Base-by-base conservation (phyloP, 1,140 invertebrate genomes). In the Meloidogyne hapla region DNA sequence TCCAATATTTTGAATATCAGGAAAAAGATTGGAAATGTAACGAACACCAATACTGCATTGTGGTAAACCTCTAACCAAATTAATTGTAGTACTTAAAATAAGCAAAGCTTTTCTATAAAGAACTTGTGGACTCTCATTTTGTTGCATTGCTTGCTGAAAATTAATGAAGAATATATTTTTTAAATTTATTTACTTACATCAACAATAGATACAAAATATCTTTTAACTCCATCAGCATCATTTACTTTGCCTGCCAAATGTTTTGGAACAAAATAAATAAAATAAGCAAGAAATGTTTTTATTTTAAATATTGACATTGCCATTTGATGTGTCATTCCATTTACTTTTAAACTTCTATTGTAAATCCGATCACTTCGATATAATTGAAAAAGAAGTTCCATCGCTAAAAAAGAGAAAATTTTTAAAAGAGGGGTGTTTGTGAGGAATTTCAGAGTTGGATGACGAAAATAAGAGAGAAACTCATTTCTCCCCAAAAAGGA, bases 261-360 rank as follows among this genome's bases (percentile, higher is more conserved):
- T 21, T 38, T 10, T 6, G 74, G 74, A 0, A 75, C 40, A 33
- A 75, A 26, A 28, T 23, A 38, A 9, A 75, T 26, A 28, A 75
- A 75, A 23, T 74, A 45, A 63, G 42, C 25, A 4, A 75, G 61
- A 33, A 75, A 75, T 12, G 48, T 23, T 18, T 75, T 75, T 18
- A 75, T 74, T 23, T 48, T 62, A 69, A 61, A 69, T 28, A 75
- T 74, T n/a, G 25, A 69, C 33, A 40, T 66, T 33, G 74, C 74
- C 12, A 63, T 74, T n/a, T 75, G 25, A 15, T 38, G 38, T 21
- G 26, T 42, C 74, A 75, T 75, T 75, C 65, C 74, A 38, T 48
- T 48, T 13, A 75, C 64, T 75, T 75, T 28, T 38, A 74, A 48
- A 25, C 74, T 62, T 45, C 33, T 48, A 8, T 25, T 40, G 74